Evolutionary conservation across 1,140 invertebrate species (phyloP).

Genomic region (Drosophila elegans): DNA sequence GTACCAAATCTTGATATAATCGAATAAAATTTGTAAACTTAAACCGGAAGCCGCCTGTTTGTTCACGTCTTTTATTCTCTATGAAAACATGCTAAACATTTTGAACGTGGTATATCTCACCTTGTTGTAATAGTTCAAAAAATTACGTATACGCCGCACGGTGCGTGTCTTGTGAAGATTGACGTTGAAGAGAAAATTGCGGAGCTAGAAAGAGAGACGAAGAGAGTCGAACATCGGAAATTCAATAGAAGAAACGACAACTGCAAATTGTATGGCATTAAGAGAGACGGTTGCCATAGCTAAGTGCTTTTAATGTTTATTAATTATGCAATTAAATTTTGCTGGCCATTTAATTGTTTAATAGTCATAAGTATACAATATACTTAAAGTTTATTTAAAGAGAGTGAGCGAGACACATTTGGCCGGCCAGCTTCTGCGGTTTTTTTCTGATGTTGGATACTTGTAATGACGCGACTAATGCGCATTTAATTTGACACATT

Average conservation of each 20-base stretch:
- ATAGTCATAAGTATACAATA: slow-evolving; percentile 36
- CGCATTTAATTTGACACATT: slow-evolving; percentile 83
- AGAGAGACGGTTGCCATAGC: slow-evolving; percentile 69
- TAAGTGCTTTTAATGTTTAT: slow-evolving; percentile 83
- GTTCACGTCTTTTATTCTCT: not conserved
- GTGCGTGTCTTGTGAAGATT: slow-evolving; percentile 59
- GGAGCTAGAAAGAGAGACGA: not conserved
- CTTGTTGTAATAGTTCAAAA: slow-evolving; percentile 22
- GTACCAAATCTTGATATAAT: not conserved
- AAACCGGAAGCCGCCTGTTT: not conserved
- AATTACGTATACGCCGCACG: slow-evolving; percentile 47
- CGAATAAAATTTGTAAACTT: not conserved
- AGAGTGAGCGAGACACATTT: slow-evolving; percentile 17
- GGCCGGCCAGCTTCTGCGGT: slow-evolving; percentile 20
- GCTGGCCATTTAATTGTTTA: slow-evolving; percentile 78
- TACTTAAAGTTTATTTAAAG: slow-evolving; percentile 3
- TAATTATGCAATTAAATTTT: slow-evolving; percentile 82
- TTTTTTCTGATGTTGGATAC: slow-evolving; percentile 30
- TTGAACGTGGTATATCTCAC: slow-evolving; percentile 10
- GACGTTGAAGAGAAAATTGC: slow-evolving; percentile 9
- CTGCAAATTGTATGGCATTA: slow-evolving; percentile 78
- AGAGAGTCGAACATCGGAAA: slow-evolving; percentile 2
- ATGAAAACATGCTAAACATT: not conserved
- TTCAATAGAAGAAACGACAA: slow-evolving; percentile 43
- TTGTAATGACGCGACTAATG: slow-evolving; percentile 77